Conservation (phyloP, 1,140 invertebrate genomes). For the Drosophila prosaltans region DNA sequence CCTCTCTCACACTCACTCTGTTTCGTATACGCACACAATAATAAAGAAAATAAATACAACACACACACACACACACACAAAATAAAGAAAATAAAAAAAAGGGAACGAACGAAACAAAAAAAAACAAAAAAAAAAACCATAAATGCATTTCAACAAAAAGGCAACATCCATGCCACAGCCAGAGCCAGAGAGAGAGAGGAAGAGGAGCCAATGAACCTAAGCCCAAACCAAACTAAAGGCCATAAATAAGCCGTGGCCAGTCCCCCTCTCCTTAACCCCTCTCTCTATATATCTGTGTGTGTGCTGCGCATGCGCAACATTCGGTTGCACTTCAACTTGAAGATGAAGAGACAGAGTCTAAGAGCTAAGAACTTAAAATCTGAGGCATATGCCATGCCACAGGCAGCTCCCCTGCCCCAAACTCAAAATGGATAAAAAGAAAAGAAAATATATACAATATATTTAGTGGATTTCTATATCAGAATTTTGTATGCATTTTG, state of each 20-base stretch:
- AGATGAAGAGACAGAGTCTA: constrained; percentile 23
- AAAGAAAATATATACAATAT: not conserved
- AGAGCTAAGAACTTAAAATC: not conserved
- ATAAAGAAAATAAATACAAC: constrained; percentile 77
- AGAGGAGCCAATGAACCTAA: constrained; percentile 76
- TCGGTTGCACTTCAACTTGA: constrained; percentile 76
- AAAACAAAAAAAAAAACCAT: constrained; percentile 61
- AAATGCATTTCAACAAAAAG: constrained; percentile 75
- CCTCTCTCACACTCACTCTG: constrained; percentile 44
- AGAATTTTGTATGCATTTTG: constrained; percentile 33
- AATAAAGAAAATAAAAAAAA: constrained; percentile 29
- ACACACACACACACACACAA: constrained; percentile 30
- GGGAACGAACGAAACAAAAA: constrained; percentile 14
- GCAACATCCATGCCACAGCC: constrained; percentile 21
- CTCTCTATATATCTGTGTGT: constrained; percentile 23
- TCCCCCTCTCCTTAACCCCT: not conserved
- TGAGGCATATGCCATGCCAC: constrained; percentile 37
- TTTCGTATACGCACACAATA: constrained; percentile 66
- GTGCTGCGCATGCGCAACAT: constrained; percentile 72
- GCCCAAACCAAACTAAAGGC: constrained; percentile 73
- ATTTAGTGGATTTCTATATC: constrained; percentile 37
- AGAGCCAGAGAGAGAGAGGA: constrained; percentile 1
- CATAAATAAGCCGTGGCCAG: constrained; percentile 68
- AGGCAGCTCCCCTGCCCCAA: constrained; percentile 32
- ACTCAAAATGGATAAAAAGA: not conserved